Evolutionary conservation across 2,888 invertebrate genomes (phyloP).

Genomic region (Aethes cnicana): DNA sequence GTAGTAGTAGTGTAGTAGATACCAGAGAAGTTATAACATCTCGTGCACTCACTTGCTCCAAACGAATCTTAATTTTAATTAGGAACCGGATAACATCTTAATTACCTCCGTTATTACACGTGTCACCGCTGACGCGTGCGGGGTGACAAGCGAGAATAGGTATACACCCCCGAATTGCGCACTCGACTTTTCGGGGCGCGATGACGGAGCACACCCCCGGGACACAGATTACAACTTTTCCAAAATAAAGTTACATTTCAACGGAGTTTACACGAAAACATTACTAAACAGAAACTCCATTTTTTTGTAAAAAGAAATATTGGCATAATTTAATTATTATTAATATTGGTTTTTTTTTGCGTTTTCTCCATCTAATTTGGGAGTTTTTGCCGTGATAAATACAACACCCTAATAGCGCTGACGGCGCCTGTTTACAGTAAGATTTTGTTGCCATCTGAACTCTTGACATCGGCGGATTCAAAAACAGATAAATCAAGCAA

Average conservation of each 20-base stretch:
- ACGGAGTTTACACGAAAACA: constrained; percentile 23
- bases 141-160: constrained; percentile 3
- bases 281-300: constrained; percentile 26
- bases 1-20: too few relatives aligned
- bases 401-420: too few relatives aligned
- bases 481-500: constrained; percentile 17
- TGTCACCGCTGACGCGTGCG: constrained; percentile 2
- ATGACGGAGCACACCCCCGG: constrained; percentile 48
- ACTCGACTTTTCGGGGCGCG: constrained; percentile 16
- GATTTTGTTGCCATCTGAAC: too few relatives aligned
- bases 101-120: constrained; percentile 5
- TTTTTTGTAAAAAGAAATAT: constrained; percentile 15
- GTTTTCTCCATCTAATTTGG: background rate
- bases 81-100: constrained; percentile 9
- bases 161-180: constrained; percentile 11
- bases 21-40: too few relatives aligned
- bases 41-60: too few relatives aligned
- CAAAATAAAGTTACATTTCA: constrained; percentile 20
- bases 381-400: background rate
- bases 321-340: constrained; percentile 3
- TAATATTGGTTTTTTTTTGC: constrained; percentile 7
- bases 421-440: too few relatives aligned
- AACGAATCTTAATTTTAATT: background rate
- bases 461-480: too few relatives aligned
- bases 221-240: constrained; percentile 33